phyloP scores from a whole-genome alignment of 2,113 vertebrate species.

The Daubentonia madagascariensis region DNA sequence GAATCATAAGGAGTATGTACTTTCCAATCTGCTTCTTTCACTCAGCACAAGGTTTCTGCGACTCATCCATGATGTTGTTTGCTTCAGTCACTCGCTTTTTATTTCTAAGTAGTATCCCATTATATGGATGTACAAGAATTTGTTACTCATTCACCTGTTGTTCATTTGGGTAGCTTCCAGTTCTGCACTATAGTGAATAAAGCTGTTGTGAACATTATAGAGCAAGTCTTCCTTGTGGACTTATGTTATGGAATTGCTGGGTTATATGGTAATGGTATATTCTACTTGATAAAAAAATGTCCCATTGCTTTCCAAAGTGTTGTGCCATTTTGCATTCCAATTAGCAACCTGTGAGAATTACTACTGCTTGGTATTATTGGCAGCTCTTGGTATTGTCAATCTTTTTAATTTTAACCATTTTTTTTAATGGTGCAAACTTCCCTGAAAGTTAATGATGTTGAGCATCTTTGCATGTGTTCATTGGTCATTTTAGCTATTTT shows the following conservation, averaged over 20 bases:
- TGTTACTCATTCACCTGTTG: too few species aligned
- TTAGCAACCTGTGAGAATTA: not conserved
- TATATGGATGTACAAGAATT: accelerated
- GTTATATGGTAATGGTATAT: not conserved
- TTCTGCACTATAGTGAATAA: not conserved
- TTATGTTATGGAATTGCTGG: not conserved
- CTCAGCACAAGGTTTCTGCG: not conserved
- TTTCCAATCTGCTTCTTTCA: not conserved
- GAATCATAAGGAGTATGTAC: not conserved
- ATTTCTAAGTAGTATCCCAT: not conserved
- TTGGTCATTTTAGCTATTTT: not conserved
- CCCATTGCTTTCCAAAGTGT: not conserved
- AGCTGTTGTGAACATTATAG: not conserved
- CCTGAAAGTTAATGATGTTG: not conserved
- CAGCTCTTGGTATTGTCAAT: not conserved
- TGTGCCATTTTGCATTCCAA: not conserved
- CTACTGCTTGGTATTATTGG: too few species aligned
- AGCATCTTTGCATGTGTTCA: not conserved
- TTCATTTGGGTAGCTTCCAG: not conserved
- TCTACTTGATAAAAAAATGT: not conserved
- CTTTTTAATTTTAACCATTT: not conserved
- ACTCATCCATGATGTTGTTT: accelerated
- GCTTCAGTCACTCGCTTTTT: not conserved
- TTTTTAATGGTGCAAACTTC: not conserved
- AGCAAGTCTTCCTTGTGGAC: not conserved